Evolutionary conservation across 1,140 invertebrate species (phyloP).

Genomic region (Trinorchestia longiramus): DNA sequence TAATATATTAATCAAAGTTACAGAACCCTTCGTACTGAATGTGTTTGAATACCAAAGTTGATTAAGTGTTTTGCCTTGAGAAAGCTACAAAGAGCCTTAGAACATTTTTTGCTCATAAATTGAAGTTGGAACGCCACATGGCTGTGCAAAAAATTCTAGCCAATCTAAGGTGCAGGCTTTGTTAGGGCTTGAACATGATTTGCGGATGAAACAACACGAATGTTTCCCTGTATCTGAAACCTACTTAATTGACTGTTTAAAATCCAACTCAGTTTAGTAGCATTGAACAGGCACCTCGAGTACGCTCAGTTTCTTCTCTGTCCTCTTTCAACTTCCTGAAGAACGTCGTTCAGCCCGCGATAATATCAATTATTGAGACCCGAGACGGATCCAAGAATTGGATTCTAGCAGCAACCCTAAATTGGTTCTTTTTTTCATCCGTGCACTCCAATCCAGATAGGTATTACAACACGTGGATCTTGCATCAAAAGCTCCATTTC

Average conservation of each 20-base stretch:
- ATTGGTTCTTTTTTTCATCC: neutral
- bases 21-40: neutral
- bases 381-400: neutral
- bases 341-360: neutral
- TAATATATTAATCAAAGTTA: neutral
- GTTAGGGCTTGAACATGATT: neutral
- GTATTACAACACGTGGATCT: neutral
- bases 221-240: neutral
- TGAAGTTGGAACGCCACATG: neutral
- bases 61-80: neutral
- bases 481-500: slow-evolving; percentile 8
- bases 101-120: neutral
- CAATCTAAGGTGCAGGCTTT: neutral
- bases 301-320: neutral
- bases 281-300: neutral
- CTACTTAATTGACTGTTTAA: neutral
- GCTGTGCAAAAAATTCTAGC: neutral
- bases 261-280: neutral
- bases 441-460: neutral
- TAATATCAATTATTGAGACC: neutral
- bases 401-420: neutral
- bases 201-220: neutral
- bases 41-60: neutral
- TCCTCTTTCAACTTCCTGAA: neutral
- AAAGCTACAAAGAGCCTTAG: neutral